Base-by-base conservation (phyloP, 2,113 vertebrate genomes). In the Charadrius vociferus region DNA sequence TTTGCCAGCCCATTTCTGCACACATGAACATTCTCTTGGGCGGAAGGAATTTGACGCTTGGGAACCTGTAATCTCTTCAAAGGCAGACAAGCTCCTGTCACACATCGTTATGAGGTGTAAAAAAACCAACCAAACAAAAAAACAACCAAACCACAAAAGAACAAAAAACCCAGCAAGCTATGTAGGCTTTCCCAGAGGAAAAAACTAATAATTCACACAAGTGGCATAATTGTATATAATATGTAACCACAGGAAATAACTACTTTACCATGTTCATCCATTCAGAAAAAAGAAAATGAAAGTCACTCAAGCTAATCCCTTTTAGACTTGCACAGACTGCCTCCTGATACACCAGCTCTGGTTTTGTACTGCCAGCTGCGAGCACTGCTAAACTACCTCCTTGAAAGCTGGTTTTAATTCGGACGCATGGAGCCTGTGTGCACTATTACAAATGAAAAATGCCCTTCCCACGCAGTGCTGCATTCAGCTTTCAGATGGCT, bases 281-380 rank as follows among this genome's bases (percentile, higher is more conserved):
- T 85, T 96, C 80, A 89, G 91, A 95, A 93, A 90, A 34, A 36
- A 95, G 92, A 92, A 97, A 96, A 96, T 92, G 86, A 88, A 91
- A 96, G 81, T 80, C 79, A 80, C 62, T 96, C 58, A 63, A 93
- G 83, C 86, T 89, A 85, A 96, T 94, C 86, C 82, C 41, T 90
- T 93, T 66, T 17, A 88, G 88, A 71, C 75, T 88, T 82, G 61
- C 90, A 88, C 58, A 95, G 87, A 4, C 70, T 81, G 68, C 71
- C 77, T 86, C 88, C 65, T 88, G 77, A 71, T 62, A 43, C 8
- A 55, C 68, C 7, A 1, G 93, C 55, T 94, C 88, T 79, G 80
- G 45, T 22, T 93, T 37, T 65, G 58, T 77, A 66, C 61, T 59
- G 72, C 93, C 87, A 96, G 86, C 81, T 95, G 78, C 0, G 21